Percentiles rank a stretch among this genome's conserved stretches.
These are phyloP conservation scores for Drosophila ficusphila DNA, from an alignment of 1,140 invertebrate genomes.

Conservation along the genomic window DNA sequence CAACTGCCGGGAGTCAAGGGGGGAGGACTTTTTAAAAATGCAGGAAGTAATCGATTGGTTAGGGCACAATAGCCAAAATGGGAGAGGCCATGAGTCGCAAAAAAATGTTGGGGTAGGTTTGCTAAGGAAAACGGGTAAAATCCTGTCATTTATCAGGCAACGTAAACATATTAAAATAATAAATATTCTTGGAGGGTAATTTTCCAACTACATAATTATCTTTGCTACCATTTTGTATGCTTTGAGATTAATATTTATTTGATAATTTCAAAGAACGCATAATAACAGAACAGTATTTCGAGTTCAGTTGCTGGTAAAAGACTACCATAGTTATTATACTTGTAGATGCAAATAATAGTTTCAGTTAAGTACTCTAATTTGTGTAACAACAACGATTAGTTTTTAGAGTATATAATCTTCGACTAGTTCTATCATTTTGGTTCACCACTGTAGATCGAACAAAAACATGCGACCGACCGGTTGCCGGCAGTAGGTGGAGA, in stretches of 20 bases:
- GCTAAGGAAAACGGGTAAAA: not conserved
- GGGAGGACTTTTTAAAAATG: conserved; percentile 41
- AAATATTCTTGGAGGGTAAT: not conserved
- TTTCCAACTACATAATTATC: not conserved
- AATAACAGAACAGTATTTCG: not conserved
- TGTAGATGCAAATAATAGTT: not conserved
- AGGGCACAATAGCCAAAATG: conserved; percentile 29
- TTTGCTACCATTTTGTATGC: not conserved
- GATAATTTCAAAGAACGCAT: not conserved
- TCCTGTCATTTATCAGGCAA: too few species aligned
- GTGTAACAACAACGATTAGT: not conserved
- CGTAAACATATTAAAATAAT: not conserved
- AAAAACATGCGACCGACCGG: conserved; percentile 56
- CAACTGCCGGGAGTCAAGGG: conserved; percentile 12
- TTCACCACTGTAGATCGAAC: conserved; percentile 5
- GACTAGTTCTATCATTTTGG: conserved; percentile 4
- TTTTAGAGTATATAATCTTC: conserved; percentile 17
- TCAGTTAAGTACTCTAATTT: not conserved
- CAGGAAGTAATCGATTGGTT: conserved; percentile 49
- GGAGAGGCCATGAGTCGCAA: conserved; percentile 1
- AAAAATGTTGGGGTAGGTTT: conserved; percentile 11
- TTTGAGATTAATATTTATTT: not conserved
- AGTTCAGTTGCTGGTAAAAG: not conserved
- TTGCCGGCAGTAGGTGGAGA: conserved; percentile 65
- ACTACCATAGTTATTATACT: not conserved